Evolutionary conservation across 2,113 vertebrate species (phyloP), one percentile per base, ranked within the genome.

Genomic region (Xiphophorus couchianus): DNA sequence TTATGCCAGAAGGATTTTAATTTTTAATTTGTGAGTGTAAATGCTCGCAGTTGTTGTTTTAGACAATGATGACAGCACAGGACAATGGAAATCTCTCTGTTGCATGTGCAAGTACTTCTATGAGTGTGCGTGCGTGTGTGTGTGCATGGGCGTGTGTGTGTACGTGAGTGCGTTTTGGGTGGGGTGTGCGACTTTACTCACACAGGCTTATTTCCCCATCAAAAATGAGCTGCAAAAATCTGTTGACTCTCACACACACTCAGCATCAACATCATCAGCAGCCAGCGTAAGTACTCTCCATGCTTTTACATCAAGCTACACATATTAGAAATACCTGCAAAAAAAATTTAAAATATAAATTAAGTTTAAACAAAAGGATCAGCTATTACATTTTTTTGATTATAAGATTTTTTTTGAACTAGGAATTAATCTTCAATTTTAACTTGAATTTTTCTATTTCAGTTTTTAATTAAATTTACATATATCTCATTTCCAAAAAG

Each of bases 151-250:
- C 5, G 42, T 17, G 42, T 44, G 39, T 13, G 39, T 42, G 39
- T 39, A 77, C 39, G 61, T 82, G 39, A 48, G 28, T 65, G 30
- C 69, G 82, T 62, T 73, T 78, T 65, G 90, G 83, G 88, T 90
- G 88, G 83, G 78, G 79, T 71, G 62, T 33, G 44, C 6, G 12
- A 39, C 39, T 6, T 71, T 84, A 62, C 27, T 60, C 67, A 28
- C 17, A 68, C n/a, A 48, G 64, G 17, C 61, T 78, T 88, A 91
- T 89, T 92, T 93, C 92, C 91, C 87, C 76, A 83, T 78, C 29
- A 81, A 77, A 81, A 42, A 66, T 58, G 13, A 60, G 64, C 48
- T 67, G 51, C 73, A 90, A 80, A 86, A 63, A 60, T 76, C 69
- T 85, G 54, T 67, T 48, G 25, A 29, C 10, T 12, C 28, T 29